Evolutionary conservation across 1,140 invertebrate genomes (phyloP).

Genomic region (Megalonaias nervosa): DNA sequence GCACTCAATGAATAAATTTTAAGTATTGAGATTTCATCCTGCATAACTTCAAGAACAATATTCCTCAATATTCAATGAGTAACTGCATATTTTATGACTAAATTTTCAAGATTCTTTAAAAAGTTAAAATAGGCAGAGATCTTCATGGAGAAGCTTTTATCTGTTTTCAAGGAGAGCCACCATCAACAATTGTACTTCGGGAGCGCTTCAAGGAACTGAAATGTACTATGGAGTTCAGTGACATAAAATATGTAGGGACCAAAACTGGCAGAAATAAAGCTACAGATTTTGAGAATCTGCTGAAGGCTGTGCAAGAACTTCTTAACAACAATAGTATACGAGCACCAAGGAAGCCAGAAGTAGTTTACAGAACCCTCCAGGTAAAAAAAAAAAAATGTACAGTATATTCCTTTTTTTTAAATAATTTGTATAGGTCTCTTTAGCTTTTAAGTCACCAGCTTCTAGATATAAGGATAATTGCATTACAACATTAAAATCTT

Average conservation of each 20-base stretch:
- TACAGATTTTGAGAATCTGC: slow-evolving; percentile 76
- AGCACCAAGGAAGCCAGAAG: slow-evolving; percentile 77
- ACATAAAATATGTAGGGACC: slow-evolving; percentile 81
- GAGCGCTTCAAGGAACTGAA: slow-evolving; percentile 78
- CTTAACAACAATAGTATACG: slow-evolving; percentile 80
- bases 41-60: too few relatives aligned
- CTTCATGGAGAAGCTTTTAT: too few relatives aligned
- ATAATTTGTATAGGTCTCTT: background rate
- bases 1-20: too few relatives aligned
- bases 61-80: too few relatives aligned
- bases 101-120: too few relatives aligned
- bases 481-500: background rate
- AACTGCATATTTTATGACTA: too few relatives aligned
- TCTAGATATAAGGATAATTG: background rate
- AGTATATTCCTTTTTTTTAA: too few relatives aligned
- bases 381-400: slow-evolving; percentile 56
- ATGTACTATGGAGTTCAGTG: slow-evolving; percentile 81
- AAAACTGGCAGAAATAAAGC: slow-evolving; percentile 71
- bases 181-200: slow-evolving; percentile 79
- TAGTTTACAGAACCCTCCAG: slow-evolving; percentile 81
- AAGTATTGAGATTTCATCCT: too few relatives aligned
- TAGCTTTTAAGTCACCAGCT: background rate
- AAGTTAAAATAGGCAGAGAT: too few relatives aligned
- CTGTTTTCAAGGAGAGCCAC: slow-evolving; percentile 38
- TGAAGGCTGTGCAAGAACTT: slow-evolving; percentile 74